Evolutionary conservation across 2,113 vertebrate species (phyloP), one percentile per base, ranked within the genome.

Genomic region (Campylomormyrus numenius): DNA sequence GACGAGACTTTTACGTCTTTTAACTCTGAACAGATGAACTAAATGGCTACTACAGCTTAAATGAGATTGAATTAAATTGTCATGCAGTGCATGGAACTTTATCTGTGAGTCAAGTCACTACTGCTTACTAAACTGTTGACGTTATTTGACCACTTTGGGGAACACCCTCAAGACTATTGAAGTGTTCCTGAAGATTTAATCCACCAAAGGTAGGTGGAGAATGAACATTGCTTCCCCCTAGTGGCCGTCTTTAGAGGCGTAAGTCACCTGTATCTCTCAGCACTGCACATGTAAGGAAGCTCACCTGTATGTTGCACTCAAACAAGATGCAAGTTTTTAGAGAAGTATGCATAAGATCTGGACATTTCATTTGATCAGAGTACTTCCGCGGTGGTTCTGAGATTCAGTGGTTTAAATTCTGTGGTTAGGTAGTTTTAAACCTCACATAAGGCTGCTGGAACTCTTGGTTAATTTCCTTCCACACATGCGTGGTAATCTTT

Each of bases 401-500:
- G 39, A 62, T 62, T 39, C 6, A 2, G 31, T 88, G 35, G 52
- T 62, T 35, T 88, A 17, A 88, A 50, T 74, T 52, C 45, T 49
- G 49, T 80, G 15, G 21, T 49, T 48, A 31, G 10, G 46, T 42
- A 66, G 58, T 89, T 49, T 77, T 8, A 46, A 48, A 70, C 42
- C 50, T 89, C 4, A 31, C 35, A n/a, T 89, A 3, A 53, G 88
- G 77, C 35, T 48, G 39, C 8, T 39, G 70, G 62, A 27, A 45
- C n/a, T 50, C 66, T 56, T 80, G 35, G 42, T 42, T 90, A 87
- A 92, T 52, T 97, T 96, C 96, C 95, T 99, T 98, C 97, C 98
- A 98, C 98, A 99, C 98, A 99, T 99, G 95, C 98, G 96, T 96
- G 97, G 98, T 99, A 99, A 99, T 98, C 98, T 99, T 95, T 99